Conservation (phyloP, 1,140 invertebrate species). For the Micrasema minimum region DNA sequence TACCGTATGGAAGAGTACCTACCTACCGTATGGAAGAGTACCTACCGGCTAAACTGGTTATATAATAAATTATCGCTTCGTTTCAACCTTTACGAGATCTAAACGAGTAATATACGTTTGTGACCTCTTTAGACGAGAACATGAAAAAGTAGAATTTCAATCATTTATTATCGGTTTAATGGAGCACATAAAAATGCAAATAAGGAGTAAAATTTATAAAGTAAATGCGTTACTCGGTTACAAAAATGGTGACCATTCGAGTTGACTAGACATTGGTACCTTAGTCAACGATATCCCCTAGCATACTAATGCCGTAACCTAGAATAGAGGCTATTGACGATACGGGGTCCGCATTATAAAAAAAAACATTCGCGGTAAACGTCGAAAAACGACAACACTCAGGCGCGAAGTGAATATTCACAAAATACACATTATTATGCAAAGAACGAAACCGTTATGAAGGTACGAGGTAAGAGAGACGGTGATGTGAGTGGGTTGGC, state of each 20-base stretch:
- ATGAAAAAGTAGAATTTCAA: no score
- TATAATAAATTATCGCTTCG: no score
- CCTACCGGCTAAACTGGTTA: no score
- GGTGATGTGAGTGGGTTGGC: background rate
- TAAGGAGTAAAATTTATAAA: no score
- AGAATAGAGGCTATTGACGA: slow-evolving; percentile 2
- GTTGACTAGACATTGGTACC: background rate
- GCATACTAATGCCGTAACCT: slow-evolving; percentile 9
- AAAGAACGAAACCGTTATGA: slow-evolving; percentile 23
- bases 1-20: no score
- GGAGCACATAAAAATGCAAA: no score
- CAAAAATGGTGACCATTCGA: background rate
- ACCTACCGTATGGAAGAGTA: no score
- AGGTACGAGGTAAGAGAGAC: slow-evolving; percentile 6
- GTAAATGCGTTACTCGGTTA: background rate
- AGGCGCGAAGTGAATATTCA: background rate
- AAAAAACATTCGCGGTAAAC: background rate
- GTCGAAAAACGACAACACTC: background rate
- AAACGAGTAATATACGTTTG: no score
- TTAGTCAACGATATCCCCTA: background rate
- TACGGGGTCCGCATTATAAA: background rate
- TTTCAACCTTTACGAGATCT: no score
- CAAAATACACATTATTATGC: background rate
- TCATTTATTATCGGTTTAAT: no score
- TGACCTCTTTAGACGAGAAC: no score